A percentile compares a stretch with the other conserved stretches of the same genome.
Evolutionary conservation across 2,888 invertebrate species (phyloP).

Genomic region (Dicranocentrus wangi): DNA sequence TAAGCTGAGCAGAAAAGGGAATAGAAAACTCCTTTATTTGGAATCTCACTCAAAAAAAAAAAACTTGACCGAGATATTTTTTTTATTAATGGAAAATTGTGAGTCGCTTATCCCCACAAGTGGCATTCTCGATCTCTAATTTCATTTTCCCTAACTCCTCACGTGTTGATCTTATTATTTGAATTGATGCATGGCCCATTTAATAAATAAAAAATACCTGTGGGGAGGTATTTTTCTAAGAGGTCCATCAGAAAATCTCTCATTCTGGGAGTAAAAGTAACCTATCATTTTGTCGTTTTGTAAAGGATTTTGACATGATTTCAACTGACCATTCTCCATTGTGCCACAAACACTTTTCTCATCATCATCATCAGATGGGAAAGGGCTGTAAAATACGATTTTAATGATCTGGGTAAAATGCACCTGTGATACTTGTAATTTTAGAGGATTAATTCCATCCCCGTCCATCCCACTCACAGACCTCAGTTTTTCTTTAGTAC

Average conservation of each 20-base stretch:
- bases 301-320: conserved; percentile 8
- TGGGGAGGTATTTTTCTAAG: no score
- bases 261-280: no score
- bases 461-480: no score
- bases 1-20: background rate
- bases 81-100: conserved; percentile 15
- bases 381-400: background rate
- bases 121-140: background rate
- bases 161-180: conserved; percentile 1
- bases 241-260: no score
- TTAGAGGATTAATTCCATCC: no score
- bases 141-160: background rate
- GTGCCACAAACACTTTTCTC: no score
- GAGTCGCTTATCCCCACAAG: background rate
- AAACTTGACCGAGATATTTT: conserved; percentile 36
- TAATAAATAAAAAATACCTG: no score
- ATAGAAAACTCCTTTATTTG: conserved; percentile 5
- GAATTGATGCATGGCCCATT: background rate
- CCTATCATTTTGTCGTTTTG: no score
- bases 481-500: no score
- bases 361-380: background rate
- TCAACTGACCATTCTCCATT: background rate
- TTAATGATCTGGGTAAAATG: no score
- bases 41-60: background rate
- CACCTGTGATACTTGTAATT: no score